Base-by-base conservation (phyloP, 2,888 invertebrate species). In the Mesorhabditis spiculigera region DNA sequence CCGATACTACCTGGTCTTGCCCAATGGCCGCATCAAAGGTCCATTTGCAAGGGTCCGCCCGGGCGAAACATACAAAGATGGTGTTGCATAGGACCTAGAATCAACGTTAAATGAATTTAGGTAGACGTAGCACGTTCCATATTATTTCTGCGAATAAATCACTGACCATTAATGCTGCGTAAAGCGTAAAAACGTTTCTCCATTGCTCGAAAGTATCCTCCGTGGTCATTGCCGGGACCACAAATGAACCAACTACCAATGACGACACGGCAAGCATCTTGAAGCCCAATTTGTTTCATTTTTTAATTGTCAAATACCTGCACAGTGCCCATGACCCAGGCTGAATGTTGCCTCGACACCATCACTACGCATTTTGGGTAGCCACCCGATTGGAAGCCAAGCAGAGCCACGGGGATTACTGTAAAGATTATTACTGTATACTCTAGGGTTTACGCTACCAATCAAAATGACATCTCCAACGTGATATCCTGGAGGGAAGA, bases 331-430 rank as follows among this genome's bases (percentile, higher is more conserved):
- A 82, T 80, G 44, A 82, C 79, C 44, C 78, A 76, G 5, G 80
- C 75, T 4, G 77, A 78, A 65, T 75, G 75, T 63, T 82, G 81
- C 10, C 77, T 74, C 63, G 82, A 71, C 10, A 78, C 74, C 67
- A 81, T 71, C 8, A 82, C 78, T 6, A 76, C 75, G n/a, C 77
- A 73, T 63, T 81, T 81, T 5, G 76, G 74, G 68, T 75, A 82
- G 4, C 82, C 82, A 4, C 82, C 82, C 5, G 78, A 75, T 6
- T 78, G 78, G 70, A 81, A 81, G 4, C 82, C 82, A 16, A 82
- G 77, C 8, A 80, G 70, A 43, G 77, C 76, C 68, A 76, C 75
- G 5, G 77, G 75, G 5, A 77, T 73, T 0, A 79, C 78, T 73
- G 72, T 63, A 71, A 75, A 43, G 44, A 71, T 28, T 28, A 28